Evolutionary conservation across 2,888 invertebrate genomes (phyloP).

Genomic region (Ophion ventricosus): DNA sequence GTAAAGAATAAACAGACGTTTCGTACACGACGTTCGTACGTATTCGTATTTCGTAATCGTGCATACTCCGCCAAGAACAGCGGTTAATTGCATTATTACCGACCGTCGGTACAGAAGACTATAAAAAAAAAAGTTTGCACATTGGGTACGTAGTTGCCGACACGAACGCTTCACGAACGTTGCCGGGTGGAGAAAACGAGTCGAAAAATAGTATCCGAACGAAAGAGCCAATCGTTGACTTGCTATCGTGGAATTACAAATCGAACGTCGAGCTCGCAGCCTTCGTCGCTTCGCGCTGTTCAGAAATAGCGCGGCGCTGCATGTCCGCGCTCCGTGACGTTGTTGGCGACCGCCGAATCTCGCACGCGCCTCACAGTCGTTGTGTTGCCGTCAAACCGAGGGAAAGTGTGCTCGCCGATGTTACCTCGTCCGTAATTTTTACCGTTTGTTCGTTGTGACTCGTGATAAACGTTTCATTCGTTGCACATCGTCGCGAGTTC

Average conservation of each 20-base stretch:
- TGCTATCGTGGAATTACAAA: neutral
- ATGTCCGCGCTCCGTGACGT: neutral
- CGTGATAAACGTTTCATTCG: neutral
- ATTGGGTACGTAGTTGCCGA: neutral
- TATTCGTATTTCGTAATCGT: neutral
- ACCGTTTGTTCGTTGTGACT: neutral
- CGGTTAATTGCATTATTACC: neutral
- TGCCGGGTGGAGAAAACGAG: conserved; percentile 4
- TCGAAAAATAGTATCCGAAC: neutral
- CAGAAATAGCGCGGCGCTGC: conserved; percentile 16
- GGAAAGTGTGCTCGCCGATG: conserved; percentile 28
- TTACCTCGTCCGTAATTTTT: conserved; percentile 22
- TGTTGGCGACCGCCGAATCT: conserved; percentile 23
- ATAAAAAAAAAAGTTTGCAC: neutral
- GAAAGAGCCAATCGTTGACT: neutral
- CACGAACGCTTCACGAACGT: neutral
- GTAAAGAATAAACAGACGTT: neutral
- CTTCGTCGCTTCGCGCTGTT: neutral
- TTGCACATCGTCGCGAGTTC: neutral
- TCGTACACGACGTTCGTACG: neutral
- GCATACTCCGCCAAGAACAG: neutral
- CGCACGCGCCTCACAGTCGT: conserved; percentile 32
- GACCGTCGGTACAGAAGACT: neutral
- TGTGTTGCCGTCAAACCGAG: conserved; percentile 45
- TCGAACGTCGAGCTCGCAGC: neutral